Evolutionary conservation across 2,888 invertebrate species (phyloP).

Genomic region (Sipunculus nudus): DNA sequence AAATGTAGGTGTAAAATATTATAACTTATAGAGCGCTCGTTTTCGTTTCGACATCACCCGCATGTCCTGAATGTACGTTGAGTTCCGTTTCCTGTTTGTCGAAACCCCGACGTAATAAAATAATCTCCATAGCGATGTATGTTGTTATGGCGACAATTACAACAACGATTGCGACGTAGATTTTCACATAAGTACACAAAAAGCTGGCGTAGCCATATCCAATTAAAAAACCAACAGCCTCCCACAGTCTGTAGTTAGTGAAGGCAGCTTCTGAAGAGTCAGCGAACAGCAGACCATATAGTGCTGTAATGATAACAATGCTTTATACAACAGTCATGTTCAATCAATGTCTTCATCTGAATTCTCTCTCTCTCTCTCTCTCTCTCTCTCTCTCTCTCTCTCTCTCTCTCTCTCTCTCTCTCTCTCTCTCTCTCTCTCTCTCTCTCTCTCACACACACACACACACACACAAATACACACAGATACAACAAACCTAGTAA

Average conservation of each 20-base stretch:
- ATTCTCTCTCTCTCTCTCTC: slow-evolving; percentile 12
- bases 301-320: background rate
- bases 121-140: background rate
- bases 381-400: slow-evolving; percentile 12
- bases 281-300: background rate
- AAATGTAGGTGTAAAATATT: too few species aligned
- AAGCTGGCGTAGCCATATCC: background rate
- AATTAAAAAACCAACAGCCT: background rate
- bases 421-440: too few species aligned
- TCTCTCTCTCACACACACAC: too few species aligned
- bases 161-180: background rate
- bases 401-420: slow-evolving; percentile 15
- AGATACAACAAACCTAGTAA: too few species aligned
- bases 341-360: too few species aligned
- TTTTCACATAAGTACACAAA: background rate
- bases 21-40: too few species aligned
- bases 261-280: background rate
- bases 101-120: too few species aligned
- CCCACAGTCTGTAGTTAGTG: background rate
- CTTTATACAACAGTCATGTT: background rate
- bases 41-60: too few species aligned
- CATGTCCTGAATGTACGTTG: too few species aligned
- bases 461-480: too few species aligned
- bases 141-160: background rate
- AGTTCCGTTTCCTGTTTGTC: too few species aligned